Base-by-base conservation (phyloP, 2,888 invertebrate species). In the Rhagonycha lutea region DNA sequence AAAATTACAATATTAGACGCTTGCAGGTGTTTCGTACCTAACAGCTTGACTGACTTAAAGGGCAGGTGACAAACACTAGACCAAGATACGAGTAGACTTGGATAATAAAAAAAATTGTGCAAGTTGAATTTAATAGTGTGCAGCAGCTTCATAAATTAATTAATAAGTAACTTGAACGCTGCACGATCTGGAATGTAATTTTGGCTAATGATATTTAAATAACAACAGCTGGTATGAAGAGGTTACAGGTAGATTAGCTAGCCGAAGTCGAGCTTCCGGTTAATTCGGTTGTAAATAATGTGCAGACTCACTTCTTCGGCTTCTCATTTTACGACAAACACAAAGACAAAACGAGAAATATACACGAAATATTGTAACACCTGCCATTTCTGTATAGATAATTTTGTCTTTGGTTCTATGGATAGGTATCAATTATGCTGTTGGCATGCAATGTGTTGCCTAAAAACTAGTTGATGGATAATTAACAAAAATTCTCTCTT, bases 131-230 rank as follows among this genome's bases (percentile, higher is more conserved):
- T 47, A 7, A 26, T 47, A 47, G 12, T 47, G 47, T 47, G 47
- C 47, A 47, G 47, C 47, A 47, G 47, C 47, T 47, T 47, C 12
- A 47, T n/a, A 47, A 47, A 26, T 18, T 18, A 47, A n/a, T n/a
- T 18, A 47, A n/a, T n/a, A n/a, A 47, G 47, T n/a, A 47, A 47
- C 7, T 47, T 47, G n/a, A 47, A n/a, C 47, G 47, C 47, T 47
- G 47, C 47, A 47, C 47, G 47, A 47, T n/a, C n/a, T 47, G 5
- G 47, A 47, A 47, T 47, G n/a, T 47, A 47, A 47, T 47, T 47
- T 47, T 47, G n/a, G 47, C 47, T 65, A 65, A 65, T 65, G 63
- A 24, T 65, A 65, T 65, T 65, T 65, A 65, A 65, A 65, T 65
- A 65, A 65, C 63, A n/a, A 65, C 63, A 65, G 63, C 23, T 65